phyloP scores from a whole-genome alignment of 2,888 invertebrate species.

The Nipponacmea schrenckii region DNA sequence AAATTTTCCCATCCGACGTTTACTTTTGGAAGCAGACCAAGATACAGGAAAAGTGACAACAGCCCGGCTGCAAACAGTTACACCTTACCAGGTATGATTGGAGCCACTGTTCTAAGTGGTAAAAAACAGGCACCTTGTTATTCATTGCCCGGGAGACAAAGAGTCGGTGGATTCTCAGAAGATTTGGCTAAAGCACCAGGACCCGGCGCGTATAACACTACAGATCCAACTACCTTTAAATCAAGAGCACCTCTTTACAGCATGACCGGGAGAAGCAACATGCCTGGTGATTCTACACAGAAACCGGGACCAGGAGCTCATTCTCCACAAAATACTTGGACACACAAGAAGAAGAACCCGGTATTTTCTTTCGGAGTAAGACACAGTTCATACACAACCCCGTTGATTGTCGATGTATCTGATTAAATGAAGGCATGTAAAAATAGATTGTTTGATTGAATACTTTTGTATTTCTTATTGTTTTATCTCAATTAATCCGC shows the following conservation, averaged over 20 bases:
- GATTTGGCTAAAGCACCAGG: constrained; percentile 71
- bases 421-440: constrained; percentile 12
- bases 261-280: constrained; percentile 82
- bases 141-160: constrained; percentile 87
- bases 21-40: constrained; percentile 62
- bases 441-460: no score
- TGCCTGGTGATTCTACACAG: constrained; percentile 81
- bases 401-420: constrained; percentile 36
- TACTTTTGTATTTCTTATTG: no score
- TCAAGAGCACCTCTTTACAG: constrained; percentile 83
- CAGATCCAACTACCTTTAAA: constrained; percentile 73
- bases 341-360: constrained; percentile 42
- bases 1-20: constrained; percentile 54
- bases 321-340: constrained; percentile 84
- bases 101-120: constrained; percentile 61
- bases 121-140: constrained; percentile 78
- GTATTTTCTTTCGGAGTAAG: constrained; percentile 61
- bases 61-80: constrained; percentile 66
- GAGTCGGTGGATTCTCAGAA: constrained; percentile 67
- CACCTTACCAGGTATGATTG: constrained; percentile 59
- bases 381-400: constrained; percentile 61
- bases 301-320: constrained; percentile 94
- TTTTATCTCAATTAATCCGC: no score
- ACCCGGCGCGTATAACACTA: constrained; percentile 81
- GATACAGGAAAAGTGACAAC: constrained; percentile 56